Evolutionary conservation across 1,140 invertebrate species (phyloP).

Genomic region (Andrena cerasifolii): DNA sequence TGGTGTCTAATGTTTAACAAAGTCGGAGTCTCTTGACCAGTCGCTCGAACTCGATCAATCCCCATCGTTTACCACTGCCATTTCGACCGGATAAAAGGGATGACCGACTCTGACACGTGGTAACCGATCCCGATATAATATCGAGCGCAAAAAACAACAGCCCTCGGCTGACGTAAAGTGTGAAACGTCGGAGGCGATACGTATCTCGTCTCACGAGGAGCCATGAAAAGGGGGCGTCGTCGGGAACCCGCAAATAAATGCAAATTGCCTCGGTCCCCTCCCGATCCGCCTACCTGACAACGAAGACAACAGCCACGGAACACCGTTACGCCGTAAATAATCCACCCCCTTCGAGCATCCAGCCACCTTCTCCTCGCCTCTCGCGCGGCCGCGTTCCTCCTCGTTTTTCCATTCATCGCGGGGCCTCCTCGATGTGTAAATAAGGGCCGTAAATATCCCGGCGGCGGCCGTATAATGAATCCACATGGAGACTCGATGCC

Average conservation of each 20-base stretch:
- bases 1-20: too few relatives aligned
- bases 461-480: slow-evolving; percentile 31
- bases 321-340: slow-evolving; percentile 68
- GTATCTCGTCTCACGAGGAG: slow-evolving; percentile 56
- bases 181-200: slow-evolving; percentile 55
- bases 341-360: slow-evolving; percentile 62
- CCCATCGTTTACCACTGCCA: not conserved
- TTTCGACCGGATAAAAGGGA: not conserved
- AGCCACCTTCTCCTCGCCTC: slow-evolving; percentile 8
- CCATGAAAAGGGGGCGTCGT: slow-evolving; percentile 61
- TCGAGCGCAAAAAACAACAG: slow-evolving; percentile 21
- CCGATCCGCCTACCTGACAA: slow-evolving; percentile 62
- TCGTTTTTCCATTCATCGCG: slow-evolving; percentile 2
- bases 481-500: slow-evolving; percentile 43
- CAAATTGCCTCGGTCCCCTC: slow-evolving; percentile 49
- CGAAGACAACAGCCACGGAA: slow-evolving; percentile 40
- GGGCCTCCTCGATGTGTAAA: slow-evolving; percentile 31
- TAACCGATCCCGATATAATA: slow-evolving; percentile 46
- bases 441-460: slow-evolving; percentile 52
- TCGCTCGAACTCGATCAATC: too few relatives aligned
- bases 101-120: not conserved
- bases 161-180: slow-evolving; percentile 43
- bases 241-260: slow-evolving; percentile 63
- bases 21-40: too few relatives aligned
- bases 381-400: not conserved